Conservation (phyloP, 1,140 invertebrate genomes). For the Heliconius hewitsoni region DNA sequence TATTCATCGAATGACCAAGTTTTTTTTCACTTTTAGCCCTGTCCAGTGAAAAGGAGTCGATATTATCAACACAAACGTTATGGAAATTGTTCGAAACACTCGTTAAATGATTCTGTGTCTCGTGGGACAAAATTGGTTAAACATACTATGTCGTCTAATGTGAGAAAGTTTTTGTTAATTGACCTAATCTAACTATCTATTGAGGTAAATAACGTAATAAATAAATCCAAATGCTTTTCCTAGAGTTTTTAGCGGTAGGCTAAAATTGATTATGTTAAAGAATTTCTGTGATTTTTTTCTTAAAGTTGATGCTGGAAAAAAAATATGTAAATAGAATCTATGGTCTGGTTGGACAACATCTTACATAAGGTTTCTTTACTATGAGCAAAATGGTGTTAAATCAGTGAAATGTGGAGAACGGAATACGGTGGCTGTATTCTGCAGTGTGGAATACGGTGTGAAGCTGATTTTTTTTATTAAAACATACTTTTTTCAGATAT, state of each 20-base stretch:
- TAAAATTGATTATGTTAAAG: too few species aligned
- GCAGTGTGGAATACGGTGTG: too few species aligned
- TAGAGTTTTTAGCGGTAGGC: too few species aligned
- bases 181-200: not conserved
- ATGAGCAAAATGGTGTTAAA: too few species aligned
- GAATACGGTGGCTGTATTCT: too few species aligned
- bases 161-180: slow-evolving; percentile 16
- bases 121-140: not conserved
- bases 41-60: slow-evolving; percentile 35
- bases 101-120: not conserved
- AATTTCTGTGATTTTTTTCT: too few species aligned
- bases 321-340: too few species aligned
- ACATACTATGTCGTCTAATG: not conserved
- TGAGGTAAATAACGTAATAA: not conserved
- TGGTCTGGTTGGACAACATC: too few species aligned
- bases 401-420: too few species aligned
- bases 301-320: too few species aligned
- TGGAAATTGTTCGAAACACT: slow-evolving; percentile 3
- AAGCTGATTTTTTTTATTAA: too few species aligned
- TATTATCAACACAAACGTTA: slow-evolving; percentile 32
- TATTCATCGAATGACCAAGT: not conserved
- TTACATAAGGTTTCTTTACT: too few species aligned
- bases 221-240: not conserved
- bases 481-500: not conserved
- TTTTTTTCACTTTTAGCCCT: slow-evolving; percentile 27